Percentiles rank a stretch among this genome's conserved stretches.
Conservation (phyloP, 1,140 invertebrate species). For the Heliconius himera region DNA sequence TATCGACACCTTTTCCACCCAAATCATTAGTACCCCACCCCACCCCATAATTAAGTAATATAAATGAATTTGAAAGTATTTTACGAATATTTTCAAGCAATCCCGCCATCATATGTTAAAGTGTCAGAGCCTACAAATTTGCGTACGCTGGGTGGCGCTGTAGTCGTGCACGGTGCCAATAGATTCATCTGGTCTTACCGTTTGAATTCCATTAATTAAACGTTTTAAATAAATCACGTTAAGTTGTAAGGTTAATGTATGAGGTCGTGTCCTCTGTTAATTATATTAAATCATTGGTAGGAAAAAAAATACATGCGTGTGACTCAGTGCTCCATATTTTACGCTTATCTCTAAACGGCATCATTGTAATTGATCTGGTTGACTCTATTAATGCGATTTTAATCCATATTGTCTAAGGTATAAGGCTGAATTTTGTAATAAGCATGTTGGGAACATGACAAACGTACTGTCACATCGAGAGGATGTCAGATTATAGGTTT, state of each 20-base stretch:
- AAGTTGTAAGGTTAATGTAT: slow-evolving; percentile 18
- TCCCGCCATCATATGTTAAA: too few relatives aligned
- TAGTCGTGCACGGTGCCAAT: too few relatives aligned
- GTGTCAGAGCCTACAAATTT: too few relatives aligned
- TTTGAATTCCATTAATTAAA: slow-evolving; percentile 17
- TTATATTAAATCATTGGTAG: slow-evolving; percentile 27
- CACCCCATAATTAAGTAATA: too few relatives aligned
- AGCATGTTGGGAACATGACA: neutral
- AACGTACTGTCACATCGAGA: slow-evolving; percentile 8
- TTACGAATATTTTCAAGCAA: too few relatives aligned
- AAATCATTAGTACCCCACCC: too few relatives aligned
- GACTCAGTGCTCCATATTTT: slow-evolving; percentile 40
- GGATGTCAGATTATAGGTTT: neutral
- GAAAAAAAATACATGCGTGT: slow-evolving; percentile 17
- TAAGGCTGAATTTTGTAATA: neutral
- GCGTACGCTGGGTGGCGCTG: too few relatives aligned
- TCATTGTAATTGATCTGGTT: slow-evolving; percentile 45
- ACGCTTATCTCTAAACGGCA: slow-evolving; percentile 41
- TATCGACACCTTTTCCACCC: too few relatives aligned
- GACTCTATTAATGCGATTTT: slow-evolving; percentile 21
- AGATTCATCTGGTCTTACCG: neutral
- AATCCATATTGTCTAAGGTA: neutral
- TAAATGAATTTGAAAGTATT: too few relatives aligned
- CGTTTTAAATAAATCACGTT: slow-evolving; percentile 20
- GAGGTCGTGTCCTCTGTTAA: slow-evolving; percentile 28